phyloP scores from a whole-genome alignment of 2,113 vertebrate species.

The Hystrix cristata region DNA sequence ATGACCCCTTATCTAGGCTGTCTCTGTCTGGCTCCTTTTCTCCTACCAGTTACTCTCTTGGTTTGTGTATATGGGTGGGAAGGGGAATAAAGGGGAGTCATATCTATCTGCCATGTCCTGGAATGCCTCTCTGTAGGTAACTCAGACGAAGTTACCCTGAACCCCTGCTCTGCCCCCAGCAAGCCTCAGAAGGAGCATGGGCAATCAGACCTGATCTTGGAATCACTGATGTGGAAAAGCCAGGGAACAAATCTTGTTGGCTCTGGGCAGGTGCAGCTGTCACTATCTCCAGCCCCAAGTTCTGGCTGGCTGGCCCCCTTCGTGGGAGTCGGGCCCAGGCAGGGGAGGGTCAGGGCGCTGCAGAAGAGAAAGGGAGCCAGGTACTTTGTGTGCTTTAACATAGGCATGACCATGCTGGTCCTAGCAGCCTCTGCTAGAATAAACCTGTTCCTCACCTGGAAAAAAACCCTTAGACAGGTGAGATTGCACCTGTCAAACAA shows the following conservation, averaged over 20 bases:
- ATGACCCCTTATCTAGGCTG: neutral
- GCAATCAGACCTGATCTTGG: conserved; percentile 65
- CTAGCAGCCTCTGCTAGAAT: conserved; percentile 35
- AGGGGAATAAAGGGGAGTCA: neutral
- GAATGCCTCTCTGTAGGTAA: neutral
- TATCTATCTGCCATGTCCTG: neutral
- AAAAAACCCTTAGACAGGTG: neutral
- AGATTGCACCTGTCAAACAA: neutral
- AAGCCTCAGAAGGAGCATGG: neutral
- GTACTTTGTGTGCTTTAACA: neutral
- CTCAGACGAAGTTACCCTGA: neutral
- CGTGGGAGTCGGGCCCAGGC: neutral
- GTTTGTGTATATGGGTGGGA: too few relatives aligned
- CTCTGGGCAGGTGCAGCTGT: conserved; percentile 67
- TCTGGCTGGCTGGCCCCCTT: conserved; percentile 51
- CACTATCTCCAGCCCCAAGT: conserved; percentile 55
- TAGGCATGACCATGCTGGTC: fast-evolving
- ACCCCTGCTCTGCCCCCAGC: neutral
- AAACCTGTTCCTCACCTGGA: conserved; percentile 42
- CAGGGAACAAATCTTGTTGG: conserved; percentile 67
- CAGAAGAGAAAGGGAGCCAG: neutral
- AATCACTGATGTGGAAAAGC: conserved; percentile 68
- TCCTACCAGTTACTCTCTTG: neutral
- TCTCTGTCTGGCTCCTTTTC: neutral
- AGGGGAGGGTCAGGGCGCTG: neutral